phyloP scores from a whole-genome alignment of 2,888 invertebrate species.

The Nymphalis polychloros region DNA sequence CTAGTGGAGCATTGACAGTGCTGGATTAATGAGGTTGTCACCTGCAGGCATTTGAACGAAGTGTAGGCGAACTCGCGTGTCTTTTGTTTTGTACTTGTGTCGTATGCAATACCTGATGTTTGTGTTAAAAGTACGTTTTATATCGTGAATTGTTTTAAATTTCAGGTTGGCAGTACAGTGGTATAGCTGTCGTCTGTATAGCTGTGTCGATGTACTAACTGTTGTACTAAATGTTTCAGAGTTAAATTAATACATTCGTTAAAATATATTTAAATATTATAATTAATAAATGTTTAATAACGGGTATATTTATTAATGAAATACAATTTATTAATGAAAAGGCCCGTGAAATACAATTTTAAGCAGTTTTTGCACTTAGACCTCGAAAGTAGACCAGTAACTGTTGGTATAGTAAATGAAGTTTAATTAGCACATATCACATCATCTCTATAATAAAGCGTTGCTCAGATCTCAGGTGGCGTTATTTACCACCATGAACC shows the following conservation, averaged over 20 bases:
- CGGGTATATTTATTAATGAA: too few species aligned
- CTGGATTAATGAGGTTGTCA: constrained; percentile 39
- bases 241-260: too few species aligned
- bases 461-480: constrained; percentile 43
- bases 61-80: constrained; percentile 25
- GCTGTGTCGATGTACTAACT: too few species aligned
- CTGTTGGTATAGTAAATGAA: not conserved
- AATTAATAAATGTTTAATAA: too few species aligned
- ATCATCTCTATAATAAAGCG: constrained; percentile 21
- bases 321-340: too few species aligned
- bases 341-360: too few species aligned
- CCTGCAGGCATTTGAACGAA: constrained; percentile 31
- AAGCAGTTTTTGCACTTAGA: not conserved
- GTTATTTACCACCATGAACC: constrained; percentile 43
- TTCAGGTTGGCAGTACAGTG: not conserved
- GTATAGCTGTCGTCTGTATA: too few species aligned
- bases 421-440: constrained; percentile 12
- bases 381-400: not conserved
- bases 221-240: too few species aligned
- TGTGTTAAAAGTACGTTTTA: constrained; percentile 6
- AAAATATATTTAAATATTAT: too few species aligned
- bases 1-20: constrained; percentile 37
- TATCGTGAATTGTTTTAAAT: not conserved
- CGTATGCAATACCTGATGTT: not conserved
- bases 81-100: constrained; percentile 29